Conservation (phyloP, 1,140 invertebrate genomes). For the Drosophila repletoides region DNA sequence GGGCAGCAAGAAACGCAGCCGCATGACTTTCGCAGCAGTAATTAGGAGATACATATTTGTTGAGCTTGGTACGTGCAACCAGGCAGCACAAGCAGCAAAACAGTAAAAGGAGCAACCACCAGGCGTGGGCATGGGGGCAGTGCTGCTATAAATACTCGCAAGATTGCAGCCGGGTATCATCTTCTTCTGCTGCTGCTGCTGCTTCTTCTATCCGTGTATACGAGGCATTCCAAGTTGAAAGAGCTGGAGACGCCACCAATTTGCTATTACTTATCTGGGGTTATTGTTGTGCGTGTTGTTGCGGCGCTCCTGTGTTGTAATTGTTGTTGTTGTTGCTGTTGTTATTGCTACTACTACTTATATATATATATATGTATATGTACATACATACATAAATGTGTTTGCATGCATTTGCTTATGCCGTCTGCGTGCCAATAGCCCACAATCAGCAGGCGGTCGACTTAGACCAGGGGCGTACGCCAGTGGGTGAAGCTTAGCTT, state of each 20-base stretch:
- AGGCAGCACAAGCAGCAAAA: not conserved
- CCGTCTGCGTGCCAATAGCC: slow-evolving; percentile 57
- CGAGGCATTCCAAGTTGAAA: slow-evolving; percentile 22
- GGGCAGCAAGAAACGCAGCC: slow-evolving; percentile 10
- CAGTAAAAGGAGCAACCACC: slow-evolving; percentile 1
- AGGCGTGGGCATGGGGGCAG: not conserved
- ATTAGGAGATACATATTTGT: slow-evolving; percentile 58
- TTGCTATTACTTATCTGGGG: slow-evolving; percentile 71
- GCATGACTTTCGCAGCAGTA: slow-evolving; percentile 52
- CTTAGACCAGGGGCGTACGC: too few species aligned
- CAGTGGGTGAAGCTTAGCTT: too few species aligned
- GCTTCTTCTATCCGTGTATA: too few species aligned
- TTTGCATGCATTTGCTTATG: slow-evolving; percentile 60
- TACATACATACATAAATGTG: not conserved
- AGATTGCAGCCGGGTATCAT: slow-evolving; percentile 41
- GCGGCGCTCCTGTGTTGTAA: not conserved
- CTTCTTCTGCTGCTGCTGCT: too few species aligned
- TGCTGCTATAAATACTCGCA: slow-evolving; percentile 50
- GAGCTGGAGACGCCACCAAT: slow-evolving; percentile 55
- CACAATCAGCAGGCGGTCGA: too few species aligned
- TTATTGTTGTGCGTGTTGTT: slow-evolving; percentile 52
- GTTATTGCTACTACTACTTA: too few species aligned
- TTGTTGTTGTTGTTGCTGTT: not conserved
- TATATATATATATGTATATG: not conserved
- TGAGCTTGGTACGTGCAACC: slow-evolving; percentile 33